phyloP scores from a whole-genome alignment of 2,113 vertebrate genomes.

The Leucopsar rothschildi region DNA sequence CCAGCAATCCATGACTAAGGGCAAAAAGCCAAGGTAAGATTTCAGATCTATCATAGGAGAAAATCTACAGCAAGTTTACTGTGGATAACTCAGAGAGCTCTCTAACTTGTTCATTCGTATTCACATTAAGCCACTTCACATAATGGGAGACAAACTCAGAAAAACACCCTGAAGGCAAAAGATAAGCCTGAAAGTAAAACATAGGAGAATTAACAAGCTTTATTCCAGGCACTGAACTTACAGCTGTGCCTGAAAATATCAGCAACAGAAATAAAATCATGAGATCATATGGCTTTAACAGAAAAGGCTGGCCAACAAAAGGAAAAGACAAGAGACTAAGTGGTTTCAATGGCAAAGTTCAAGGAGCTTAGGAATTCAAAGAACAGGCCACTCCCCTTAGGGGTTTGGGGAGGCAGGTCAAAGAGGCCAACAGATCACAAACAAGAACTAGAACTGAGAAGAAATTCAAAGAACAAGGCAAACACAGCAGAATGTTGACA shows the following conservation, averaged over 20 bases:
- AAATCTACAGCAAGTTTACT: background rate
- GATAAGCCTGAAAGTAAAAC: background rate
- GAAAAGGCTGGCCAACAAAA: background rate
- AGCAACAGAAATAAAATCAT: background rate
- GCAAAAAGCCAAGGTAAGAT: background rate
- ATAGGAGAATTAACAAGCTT: background rate
- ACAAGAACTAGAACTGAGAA: background rate
- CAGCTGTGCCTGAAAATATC: background rate
- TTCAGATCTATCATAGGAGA: background rate
- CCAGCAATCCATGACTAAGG: background rate
- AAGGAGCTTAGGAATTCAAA: background rate
- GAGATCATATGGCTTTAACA: background rate
- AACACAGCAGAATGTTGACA: background rate
- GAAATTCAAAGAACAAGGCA: background rate
- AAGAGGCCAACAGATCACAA: background rate
- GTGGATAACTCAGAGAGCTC: background rate
- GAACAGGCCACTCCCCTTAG: background rate
- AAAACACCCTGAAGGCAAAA: conserved; percentile 26
- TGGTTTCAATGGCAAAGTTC: background rate
- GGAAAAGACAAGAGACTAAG: background rate
- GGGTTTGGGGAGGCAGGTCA: background rate
- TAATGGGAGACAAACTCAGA: background rate
- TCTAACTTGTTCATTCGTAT: background rate
- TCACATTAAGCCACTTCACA: background rate
- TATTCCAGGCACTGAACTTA: background rate